Conservation (phyloP, 2,888 invertebrate species). For the Digitonthophagus gazella region DNA sequence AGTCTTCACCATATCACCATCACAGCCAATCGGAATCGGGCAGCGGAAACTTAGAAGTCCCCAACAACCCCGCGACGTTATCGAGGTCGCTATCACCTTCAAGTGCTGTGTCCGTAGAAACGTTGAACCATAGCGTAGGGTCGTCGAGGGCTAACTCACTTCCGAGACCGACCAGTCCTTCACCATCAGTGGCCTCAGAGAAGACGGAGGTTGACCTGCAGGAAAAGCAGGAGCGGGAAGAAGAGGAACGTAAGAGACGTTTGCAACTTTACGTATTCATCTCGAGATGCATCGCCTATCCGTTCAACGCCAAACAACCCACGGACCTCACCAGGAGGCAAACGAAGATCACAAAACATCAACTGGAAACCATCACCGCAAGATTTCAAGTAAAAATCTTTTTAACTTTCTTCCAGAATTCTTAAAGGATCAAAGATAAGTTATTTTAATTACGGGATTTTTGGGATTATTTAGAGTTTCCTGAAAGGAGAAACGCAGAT, state of each 20-base stretch:
- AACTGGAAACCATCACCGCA: conserved; percentile 89
- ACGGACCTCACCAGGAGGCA: conserved; percentile 97
- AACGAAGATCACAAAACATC: conserved; percentile 94
- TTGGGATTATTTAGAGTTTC: conserved; percentile 66
- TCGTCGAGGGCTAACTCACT: conserved; percentile 65
- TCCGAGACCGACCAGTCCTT: conserved; percentile 82
- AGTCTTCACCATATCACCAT: conserved; percentile 50
- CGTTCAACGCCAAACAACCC: conserved; percentile 98
- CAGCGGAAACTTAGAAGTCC: conserved; percentile 50
- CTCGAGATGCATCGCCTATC: conserved; percentile 95
- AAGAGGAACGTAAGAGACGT: conserved; percentile 91
- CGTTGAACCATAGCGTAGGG: conserved; percentile 60
- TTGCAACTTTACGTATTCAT: conserved; percentile 98
- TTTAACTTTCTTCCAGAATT: not conserved
- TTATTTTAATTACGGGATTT: not conserved
- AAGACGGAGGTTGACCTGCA: conserved; percentile 81
- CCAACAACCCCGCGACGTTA: conserved; percentile 45
- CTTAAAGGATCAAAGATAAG: not conserved
- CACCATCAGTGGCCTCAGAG: conserved; percentile 88
- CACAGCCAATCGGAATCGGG: conserved; percentile 45
- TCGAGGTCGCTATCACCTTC: conserved; percentile 59
- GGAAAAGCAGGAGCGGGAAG: conserved; percentile 92
- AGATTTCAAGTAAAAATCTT: conserved; percentile 77
- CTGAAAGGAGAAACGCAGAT: conserved; percentile 98
- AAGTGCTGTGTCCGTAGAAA: conserved; percentile 62